Base-by-base conservation (phyloP, 2,113 vertebrate genomes). In the Jaculus jaculus region DNA sequence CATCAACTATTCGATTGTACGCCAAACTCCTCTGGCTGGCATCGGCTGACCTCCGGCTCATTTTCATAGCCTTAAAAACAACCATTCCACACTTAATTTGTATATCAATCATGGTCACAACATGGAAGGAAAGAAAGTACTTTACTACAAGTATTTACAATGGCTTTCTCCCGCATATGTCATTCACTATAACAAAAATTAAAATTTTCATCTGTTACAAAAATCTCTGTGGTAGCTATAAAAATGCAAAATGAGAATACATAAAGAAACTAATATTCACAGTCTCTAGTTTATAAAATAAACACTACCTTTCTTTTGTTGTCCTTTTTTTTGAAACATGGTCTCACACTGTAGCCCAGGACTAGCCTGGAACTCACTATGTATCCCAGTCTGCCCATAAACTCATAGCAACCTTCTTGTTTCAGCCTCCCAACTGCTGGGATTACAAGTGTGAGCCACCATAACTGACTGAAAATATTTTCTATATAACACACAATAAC, bases 31-130 rank as follows among this genome's bases (percentile, higher is more conserved):
- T 98, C 96, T 99, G 99, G 93, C 98, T 99, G 97, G 99, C 98
- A 97, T 99, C 99, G 97, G 99, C 98, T 97, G 99, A 99, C 97
- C 99, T 98, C 23, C 99, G 99, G 95, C 99, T 99, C 98, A 99
- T 99, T 98, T 99, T 99, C 99, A 99, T 99, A 90, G 99, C 99
- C 99, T 99, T 98, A 95, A 98, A 97, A 98, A 95, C 86, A 98
- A 98, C 87, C 73, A 96, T 96, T 95, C 98, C 97, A 97, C n/a
- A 97, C 95, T 93, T 98, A 97, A 98, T 92, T 96, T 17, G 94
- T 91, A 95, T 30, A 92, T 16, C 60, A 90, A 92, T 60, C 42
- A 93, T 6, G 58, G 51, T 84, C 58, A 96, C 84, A 95, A 74
- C 68, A 96, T 4, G 42, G 66, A 78, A 84, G 74, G 34, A 87